Evolutionary conservation across 2,113 vertebrate species (phyloP).

Genomic region (Tetrao urogallus): DNA sequence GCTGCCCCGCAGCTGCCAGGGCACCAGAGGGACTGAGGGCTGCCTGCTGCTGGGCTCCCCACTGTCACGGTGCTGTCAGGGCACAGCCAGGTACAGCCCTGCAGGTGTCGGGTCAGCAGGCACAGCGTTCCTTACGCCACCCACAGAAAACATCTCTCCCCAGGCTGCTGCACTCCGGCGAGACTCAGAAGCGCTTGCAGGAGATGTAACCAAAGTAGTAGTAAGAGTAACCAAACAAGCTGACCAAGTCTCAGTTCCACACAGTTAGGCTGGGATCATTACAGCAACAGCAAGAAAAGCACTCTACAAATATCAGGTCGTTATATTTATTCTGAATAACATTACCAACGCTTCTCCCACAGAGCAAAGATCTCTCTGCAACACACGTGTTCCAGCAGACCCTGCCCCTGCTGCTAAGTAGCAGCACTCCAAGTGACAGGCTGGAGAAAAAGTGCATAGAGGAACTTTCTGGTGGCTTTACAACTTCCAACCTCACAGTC

Average conservation of each 20-base stretch:
- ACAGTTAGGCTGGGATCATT: background rate
- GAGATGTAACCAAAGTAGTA: accelerated
- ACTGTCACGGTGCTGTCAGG: background rate
- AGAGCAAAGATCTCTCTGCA: background rate
- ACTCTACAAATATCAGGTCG: background rate
- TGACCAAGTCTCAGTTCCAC: background rate
- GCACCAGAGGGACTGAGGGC: background rate
- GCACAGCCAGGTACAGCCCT: background rate
- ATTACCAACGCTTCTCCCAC: background rate
- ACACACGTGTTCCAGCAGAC: background rate
- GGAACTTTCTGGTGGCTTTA: background rate
- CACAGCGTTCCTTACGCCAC: background rate
- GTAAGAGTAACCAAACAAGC: background rate
- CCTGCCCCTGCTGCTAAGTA: background rate
- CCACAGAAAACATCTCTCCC: background rate
- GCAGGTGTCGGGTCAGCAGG: background rate
- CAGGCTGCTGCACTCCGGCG: background rate
- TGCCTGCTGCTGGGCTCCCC: background rate
- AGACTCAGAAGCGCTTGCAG: background rate
- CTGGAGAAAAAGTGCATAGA: background rate
- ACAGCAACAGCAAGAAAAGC: background rate
- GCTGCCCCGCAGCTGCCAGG: background rate
- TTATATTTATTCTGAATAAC: background rate
- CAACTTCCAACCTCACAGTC: background rate
- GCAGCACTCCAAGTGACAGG: background rate